These are phyloP conservation scores for Phataginus tetradactyla DNA, from an alignment of 2,797 vertebrate genomes.

Conservation along the genomic window DNA sequence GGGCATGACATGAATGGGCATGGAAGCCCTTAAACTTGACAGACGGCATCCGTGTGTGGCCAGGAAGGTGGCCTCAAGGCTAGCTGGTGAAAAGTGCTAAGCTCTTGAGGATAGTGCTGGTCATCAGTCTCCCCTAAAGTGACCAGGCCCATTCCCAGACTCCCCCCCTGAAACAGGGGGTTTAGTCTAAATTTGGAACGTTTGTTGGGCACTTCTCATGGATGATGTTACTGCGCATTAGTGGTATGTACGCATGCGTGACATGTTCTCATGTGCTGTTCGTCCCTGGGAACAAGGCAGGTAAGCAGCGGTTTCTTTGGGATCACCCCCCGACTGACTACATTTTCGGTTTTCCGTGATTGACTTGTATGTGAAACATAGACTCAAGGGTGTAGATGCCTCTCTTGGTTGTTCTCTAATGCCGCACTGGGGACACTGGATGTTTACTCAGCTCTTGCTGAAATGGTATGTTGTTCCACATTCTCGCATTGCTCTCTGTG, in stretches of 20 bases:
- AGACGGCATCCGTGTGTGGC: not conserved
- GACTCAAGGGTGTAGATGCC: not conserved
- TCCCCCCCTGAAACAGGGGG: not conserved
- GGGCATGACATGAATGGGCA: not conserved
- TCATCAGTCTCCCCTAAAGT: not conserved
- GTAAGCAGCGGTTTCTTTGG: not conserved
- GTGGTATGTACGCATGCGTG: not conserved
- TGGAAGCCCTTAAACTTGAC: not conserved
- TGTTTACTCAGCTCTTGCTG: not conserved
- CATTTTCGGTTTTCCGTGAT: not conserved
- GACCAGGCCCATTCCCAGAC: not conserved
- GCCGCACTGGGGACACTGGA: not conserved
- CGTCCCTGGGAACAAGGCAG: not conserved
- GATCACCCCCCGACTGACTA: not conserved
- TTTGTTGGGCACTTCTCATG: not conserved
- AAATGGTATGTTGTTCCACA: not conserved
- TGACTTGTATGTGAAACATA: not conserved
- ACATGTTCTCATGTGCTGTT: not conserved
- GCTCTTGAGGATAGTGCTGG: not conserved
- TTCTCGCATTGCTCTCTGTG: not conserved
- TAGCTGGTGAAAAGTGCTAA: not conserved
- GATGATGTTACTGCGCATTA: not conserved
- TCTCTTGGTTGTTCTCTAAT: not conserved
- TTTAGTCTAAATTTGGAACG: not conserved
- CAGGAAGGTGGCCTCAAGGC: not conserved